Base-by-base conservation (phyloP, 2,113 vertebrate species). In the Melanotaenia duboulayi region DNA sequence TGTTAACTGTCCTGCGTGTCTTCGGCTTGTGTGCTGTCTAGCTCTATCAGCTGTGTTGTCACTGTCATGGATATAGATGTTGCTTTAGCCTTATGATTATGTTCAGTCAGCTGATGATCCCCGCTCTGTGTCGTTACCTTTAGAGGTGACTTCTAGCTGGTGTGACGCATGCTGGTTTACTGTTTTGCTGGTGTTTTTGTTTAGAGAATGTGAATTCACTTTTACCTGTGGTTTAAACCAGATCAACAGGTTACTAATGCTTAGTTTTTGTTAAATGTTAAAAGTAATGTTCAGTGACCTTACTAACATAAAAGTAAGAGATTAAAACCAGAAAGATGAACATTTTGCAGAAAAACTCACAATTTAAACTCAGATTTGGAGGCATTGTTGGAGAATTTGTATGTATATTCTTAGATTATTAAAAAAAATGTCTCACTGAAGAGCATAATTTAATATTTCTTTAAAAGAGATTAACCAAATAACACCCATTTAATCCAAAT, bases 101-200 rank as follows among this genome's bases (percentile, higher is more conserved):
- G 51, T 55, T 52, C n/a, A 19, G 39, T 62, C 42, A 65, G 74
- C 40, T 62, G 78, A 2, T 73, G 56, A 35, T 65, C n/a, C 57
- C 65, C 19, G 35, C 56, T 50, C 16, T 80, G 70, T 82, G 58
- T 71, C 48, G 77, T 61, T 73, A 59, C 49, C n/a, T 78, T 69
- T 64, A n/a, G 66, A 78, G 4, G 67, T 74, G 79, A 74, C 50
- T 39, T 70, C n/a, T 65, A 32, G 60, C 40, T 85, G 79, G 86
- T 25, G 70, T 84, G 76, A 67, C 32, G 84, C 82, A 90, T 88
- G 90, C 81, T 68, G 32, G 78, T 63, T 23, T 20, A 39, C 71
- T 75, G 51, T 78, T 72, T 61, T 80, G 65, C 61, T 76, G 42
- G 39, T 79, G 71, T 79, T 78, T 54, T 75, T 70, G 57, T 89